Evolutionary conservation across 2,888 invertebrate genomes (phyloP).

Genomic region (Temnothorax ravouxi): DNA sequence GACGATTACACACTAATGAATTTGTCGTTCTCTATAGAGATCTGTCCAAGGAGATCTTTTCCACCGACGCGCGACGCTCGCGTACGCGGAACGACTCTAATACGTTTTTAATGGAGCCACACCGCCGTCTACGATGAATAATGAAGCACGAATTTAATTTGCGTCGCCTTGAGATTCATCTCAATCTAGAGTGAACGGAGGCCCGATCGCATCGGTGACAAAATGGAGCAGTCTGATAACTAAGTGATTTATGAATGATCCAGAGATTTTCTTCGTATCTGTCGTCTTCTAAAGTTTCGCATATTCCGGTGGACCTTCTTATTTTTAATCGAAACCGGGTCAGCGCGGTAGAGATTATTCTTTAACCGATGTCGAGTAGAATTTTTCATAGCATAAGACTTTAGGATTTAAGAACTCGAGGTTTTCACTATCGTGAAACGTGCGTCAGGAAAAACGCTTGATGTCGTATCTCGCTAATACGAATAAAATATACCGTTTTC

Average conservation of each 20-base stretch:
- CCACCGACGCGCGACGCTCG: neutral
- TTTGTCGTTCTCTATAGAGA: slow-evolving; percentile 41
- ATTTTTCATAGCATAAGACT: neutral
- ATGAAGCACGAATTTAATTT: slow-evolving; percentile 66
- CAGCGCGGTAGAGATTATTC: slow-evolving; percentile 3
- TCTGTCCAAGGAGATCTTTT: slow-evolving; percentile 32
- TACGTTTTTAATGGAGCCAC: slow-evolving; percentile 70
- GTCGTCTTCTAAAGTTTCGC: slow-evolving; percentile 14
- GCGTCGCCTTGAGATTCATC: slow-evolving; percentile 56
- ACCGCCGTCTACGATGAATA: slow-evolving; percentile 61
- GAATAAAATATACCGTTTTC: neutral
- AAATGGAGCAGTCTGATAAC: slow-evolving; percentile 37
- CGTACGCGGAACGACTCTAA: slow-evolving; percentile 54
- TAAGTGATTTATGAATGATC: slow-evolving; percentile 50
- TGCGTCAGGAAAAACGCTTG: neutral
- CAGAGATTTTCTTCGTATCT: neutral
- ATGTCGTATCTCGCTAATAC: neutral
- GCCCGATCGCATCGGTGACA: slow-evolving; percentile 45
- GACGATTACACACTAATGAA: slow-evolving; percentile 42
- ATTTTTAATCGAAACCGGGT: slow-evolving; percentile 37
- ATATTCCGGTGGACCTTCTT: neutral
- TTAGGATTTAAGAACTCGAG: neutral
- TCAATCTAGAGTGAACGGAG: slow-evolving; percentile 41
- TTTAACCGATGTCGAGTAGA: neutral
- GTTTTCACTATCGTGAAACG: neutral